Percentiles rank a stretch among this genome's conserved stretches.
Evolutionary conservation across 1,140 invertebrate genomes (phyloP).

Genomic region (Drosophila prosaltans): DNA sequence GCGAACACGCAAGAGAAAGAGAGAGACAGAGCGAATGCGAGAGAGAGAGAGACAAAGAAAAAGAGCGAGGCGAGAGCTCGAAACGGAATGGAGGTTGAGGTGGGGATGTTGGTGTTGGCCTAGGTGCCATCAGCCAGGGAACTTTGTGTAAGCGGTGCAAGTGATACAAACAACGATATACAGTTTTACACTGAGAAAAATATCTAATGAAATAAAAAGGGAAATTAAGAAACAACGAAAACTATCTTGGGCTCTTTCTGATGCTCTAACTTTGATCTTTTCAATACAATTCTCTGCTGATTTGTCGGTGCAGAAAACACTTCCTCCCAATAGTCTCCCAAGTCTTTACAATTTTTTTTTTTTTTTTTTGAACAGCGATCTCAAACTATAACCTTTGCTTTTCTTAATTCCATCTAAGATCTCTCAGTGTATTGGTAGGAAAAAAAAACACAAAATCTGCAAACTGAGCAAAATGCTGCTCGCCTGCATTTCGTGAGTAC

Average conservation of each 20-base stretch:
- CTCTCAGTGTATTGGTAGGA: background rate
- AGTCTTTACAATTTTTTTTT: no score
- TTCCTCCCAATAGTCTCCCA: background rate
- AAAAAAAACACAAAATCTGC: slow-evolving; percentile 12
- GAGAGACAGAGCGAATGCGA: background rate
- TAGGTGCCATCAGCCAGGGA: slow-evolving; percentile 11
- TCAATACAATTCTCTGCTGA: no score
- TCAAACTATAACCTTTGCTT: no score
- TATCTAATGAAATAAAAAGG: background rate
- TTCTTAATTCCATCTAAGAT: no score
- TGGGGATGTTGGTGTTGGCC: slow-evolving; percentile 1
- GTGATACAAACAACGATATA: slow-evolving; percentile 49
- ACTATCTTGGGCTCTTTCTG: no score
- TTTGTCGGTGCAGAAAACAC: background rate
- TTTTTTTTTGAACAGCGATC: no score
- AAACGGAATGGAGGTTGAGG: slow-evolving; percentile 22
- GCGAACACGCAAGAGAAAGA: slow-evolving; percentile 11
- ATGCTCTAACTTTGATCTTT: no score
- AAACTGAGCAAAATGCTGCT: slow-evolving; percentile 22
- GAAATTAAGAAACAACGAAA: no score
- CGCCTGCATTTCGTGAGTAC: slow-evolving; percentile 36
- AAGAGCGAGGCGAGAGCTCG: slow-evolving; percentile 31
- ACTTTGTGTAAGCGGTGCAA: slow-evolving; percentile 23
- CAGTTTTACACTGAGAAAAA: slow-evolving; percentile 35
- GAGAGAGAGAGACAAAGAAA: slow-evolving; percentile 5